Conservation (phyloP, 1,140 invertebrate species). For the Elysia chlorotica region DNA sequence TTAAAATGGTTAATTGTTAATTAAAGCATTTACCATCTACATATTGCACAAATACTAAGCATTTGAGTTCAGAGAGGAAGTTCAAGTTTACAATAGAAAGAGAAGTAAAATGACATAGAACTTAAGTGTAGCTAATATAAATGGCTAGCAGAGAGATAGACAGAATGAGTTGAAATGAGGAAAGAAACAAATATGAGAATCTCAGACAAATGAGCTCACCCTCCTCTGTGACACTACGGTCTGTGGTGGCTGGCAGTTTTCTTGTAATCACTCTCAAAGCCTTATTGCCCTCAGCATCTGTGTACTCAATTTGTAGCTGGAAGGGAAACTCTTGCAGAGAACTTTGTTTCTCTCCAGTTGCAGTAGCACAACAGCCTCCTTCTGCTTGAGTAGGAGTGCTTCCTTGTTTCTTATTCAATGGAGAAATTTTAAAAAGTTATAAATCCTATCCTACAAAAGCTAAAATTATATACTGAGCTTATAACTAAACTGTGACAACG, state of each 20-base stretch:
- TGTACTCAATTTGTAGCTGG: slow-evolving; percentile 53
- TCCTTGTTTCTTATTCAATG: too few relatives aligned
- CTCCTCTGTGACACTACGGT: slow-evolving; percentile 46
- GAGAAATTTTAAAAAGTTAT: too few relatives aligned
- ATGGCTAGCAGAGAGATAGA: background rate
- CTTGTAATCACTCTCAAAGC: slow-evolving; percentile 50
- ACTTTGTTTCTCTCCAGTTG: too few relatives aligned
- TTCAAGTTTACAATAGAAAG: background rate
- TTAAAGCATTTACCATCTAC: too few relatives aligned
- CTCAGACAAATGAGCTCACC: too few relatives aligned
- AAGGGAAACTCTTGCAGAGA: slow-evolving; percentile 50
- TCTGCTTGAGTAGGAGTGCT: too few relatives aligned
- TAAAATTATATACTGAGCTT: too few relatives aligned
- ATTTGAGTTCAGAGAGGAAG: background rate
- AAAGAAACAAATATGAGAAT: too few relatives aligned
- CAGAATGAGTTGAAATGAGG: background rate
- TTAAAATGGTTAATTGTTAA: too few relatives aligned
- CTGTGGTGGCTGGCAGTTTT: slow-evolving; percentile 38
- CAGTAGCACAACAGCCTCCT: too few relatives aligned
- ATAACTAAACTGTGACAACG: too few relatives aligned
- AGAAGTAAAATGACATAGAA: background rate
- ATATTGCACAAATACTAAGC: background rate
- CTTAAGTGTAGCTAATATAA: background rate
- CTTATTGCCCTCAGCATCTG: slow-evolving; percentile 45
- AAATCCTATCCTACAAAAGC: too few relatives aligned